phyloP scores from a whole-genome alignment of 2,888 invertebrate species.

The Siphlonurus alternatus region DNA sequence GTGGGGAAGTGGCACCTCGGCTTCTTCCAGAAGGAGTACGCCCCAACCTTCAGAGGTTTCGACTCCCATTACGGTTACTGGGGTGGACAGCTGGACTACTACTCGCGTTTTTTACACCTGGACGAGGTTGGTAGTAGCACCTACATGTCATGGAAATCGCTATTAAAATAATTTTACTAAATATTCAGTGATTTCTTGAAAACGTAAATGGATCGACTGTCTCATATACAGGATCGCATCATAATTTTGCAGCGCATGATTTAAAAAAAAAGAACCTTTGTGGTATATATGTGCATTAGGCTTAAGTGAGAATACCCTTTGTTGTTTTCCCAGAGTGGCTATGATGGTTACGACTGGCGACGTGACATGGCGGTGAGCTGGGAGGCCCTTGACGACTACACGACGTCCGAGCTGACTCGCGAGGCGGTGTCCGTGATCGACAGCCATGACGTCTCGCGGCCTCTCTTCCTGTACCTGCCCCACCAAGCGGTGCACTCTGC shows the following conservation, averaged over 20 bases:
- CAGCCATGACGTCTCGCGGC: slow-evolving; percentile 30
- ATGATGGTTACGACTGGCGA: slow-evolving; percentile 41
- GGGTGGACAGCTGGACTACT: slow-evolving; percentile 61
- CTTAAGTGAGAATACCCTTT: too few relatives aligned
- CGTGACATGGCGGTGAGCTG: slow-evolving; percentile 36
- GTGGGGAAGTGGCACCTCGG: slow-evolving; percentile 41
- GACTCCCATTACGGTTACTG: slow-evolving; percentile 65
- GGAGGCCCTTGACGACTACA: slow-evolving; percentile 38
- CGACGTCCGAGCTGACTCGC: slow-evolving; percentile 46
- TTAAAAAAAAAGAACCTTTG: too few relatives aligned
- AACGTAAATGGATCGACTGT: too few relatives aligned
- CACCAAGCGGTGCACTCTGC: slow-evolving; percentile 54
- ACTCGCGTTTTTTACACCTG: too few relatives aligned
- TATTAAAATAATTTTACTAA: too few relatives aligned
- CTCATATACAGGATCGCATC: too few relatives aligned
- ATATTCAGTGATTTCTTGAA: too few relatives aligned
- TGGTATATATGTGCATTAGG: too few relatives aligned
- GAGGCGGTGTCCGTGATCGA: slow-evolving; percentile 43
- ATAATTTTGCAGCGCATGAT: too few relatives aligned
- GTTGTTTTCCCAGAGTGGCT: too few relatives aligned
- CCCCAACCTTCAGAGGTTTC: slow-evolving; percentile 60
- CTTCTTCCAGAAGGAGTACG: slow-evolving; percentile 48
- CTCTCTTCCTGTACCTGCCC: slow-evolving; percentile 51
- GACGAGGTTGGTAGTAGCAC: too few relatives aligned
- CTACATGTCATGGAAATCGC: too few relatives aligned